Percentiles rank a stretch among this genome's conserved stretches.
These are phyloP conservation scores for Procambarus virginalis DNA, from an alignment of 1,140 invertebrate genomes.

Conservation along the genomic window DNA sequence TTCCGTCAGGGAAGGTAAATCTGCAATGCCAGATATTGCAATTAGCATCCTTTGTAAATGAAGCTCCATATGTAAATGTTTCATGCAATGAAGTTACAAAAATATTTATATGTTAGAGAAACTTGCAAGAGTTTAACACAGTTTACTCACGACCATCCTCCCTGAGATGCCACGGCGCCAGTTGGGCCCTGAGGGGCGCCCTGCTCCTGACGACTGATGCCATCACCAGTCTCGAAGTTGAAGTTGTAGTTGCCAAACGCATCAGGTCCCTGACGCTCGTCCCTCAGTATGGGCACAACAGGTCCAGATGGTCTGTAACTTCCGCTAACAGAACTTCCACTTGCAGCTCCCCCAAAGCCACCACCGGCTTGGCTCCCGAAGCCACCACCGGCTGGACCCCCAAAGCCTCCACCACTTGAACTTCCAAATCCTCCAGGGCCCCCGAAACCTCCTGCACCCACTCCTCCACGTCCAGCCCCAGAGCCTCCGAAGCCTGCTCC, in stretches of 20 bases:
- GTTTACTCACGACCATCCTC: conserved; percentile 35
- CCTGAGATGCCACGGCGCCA: conserved; percentile 10
- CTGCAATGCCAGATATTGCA: neutral
- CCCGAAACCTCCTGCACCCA: neutral
- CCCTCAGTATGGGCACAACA: conserved; percentile 33
- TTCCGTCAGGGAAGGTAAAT: conserved; percentile 32
- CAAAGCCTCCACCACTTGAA: neutral
- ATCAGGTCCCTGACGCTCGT: conserved; percentile 41
- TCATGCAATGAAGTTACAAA: neutral
- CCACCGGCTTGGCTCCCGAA: neutral
- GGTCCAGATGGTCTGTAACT: conserved; percentile 6
- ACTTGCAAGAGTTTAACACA: neutral
- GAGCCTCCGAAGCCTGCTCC: neutral
- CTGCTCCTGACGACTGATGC: conserved; percentile 29
- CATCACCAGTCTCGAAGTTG: conserved; percentile 43
- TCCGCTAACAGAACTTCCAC: neutral
- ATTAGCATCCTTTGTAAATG: neutral
- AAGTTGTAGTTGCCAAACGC: conserved; percentile 40
- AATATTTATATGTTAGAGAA: neutral
- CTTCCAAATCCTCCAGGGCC: neutral
- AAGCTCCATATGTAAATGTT: neutral
- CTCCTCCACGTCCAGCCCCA: neutral
- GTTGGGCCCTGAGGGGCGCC: conserved; percentile 9
- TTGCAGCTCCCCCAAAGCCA: neutral
- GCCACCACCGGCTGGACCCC: neutral